phyloP scores from a whole-genome alignment of 1,140 invertebrate genomes.

The Berghia stephanieae region DNA sequence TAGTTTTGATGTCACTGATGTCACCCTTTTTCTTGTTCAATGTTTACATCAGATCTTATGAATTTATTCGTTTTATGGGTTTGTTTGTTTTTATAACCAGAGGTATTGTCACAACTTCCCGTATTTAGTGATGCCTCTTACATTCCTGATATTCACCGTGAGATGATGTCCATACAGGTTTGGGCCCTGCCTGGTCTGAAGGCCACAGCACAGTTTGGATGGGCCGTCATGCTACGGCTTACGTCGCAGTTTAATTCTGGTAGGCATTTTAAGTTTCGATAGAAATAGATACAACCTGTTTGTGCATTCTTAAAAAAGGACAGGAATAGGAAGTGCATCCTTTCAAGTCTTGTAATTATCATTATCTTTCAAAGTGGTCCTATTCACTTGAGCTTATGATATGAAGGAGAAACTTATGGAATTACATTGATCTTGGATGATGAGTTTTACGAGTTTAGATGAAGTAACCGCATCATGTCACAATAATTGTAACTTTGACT shows the following conservation, averaged over 20 bases:
- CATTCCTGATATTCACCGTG: slow-evolving; percentile 71
- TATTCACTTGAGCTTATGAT: no score
- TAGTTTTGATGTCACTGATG: no score
- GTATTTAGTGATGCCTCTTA: slow-evolving; percentile 77
- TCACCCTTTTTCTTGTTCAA: no score
- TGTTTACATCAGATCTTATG: background rate
- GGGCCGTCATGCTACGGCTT: slow-evolving; percentile 82
- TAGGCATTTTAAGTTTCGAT: slow-evolving; percentile 23
- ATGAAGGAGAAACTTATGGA: no score
- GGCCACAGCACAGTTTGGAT: slow-evolving; percentile 80
- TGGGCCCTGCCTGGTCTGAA: slow-evolving; percentile 78
- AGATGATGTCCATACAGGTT: slow-evolving; percentile 68
- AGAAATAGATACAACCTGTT: no score
- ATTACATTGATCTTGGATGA: no score
- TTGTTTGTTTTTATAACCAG: slow-evolving; percentile 15
- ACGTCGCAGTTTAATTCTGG: slow-evolving; percentile 69
- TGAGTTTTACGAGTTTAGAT: no score
- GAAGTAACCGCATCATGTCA: no score
- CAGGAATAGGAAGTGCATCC: background rate
- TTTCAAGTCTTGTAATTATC: no score
- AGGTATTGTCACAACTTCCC: slow-evolving; percentile 69
- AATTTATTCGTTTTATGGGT: background rate
- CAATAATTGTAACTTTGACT: no score
- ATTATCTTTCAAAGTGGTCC: no score
- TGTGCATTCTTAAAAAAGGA: no score